Conservation (phyloP, 2,888 invertebrate genomes). For the Odontocerum albicorne region DNA sequence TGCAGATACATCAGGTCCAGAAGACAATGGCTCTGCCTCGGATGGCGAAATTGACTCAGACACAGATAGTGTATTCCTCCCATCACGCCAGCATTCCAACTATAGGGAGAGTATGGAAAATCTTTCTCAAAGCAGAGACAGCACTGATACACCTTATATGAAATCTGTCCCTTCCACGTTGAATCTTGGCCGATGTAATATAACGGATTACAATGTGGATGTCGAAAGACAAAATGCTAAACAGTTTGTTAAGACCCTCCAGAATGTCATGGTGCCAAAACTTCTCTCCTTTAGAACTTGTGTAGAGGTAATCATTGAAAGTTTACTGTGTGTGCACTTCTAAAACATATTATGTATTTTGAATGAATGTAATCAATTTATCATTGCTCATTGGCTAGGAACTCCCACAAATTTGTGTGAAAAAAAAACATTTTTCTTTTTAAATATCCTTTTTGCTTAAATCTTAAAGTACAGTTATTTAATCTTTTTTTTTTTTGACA, state of each 20-base stretch:
- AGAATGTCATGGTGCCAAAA: slow-evolving; percentile 74
- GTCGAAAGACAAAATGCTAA: slow-evolving; percentile 85
- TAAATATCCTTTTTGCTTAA: too few species aligned
- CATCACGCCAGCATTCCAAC: slow-evolving; percentile 48
- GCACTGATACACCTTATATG: slow-evolving; percentile 41
- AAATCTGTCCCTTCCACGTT: slow-evolving; percentile 53
- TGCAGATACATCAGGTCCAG: slow-evolving; percentile 65
- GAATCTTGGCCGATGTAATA: slow-evolving; percentile 54
- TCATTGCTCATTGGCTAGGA: too few species aligned
- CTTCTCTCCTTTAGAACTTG: slow-evolving; percentile 75
- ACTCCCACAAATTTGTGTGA: too few species aligned
- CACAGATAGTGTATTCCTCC: slow-evolving; percentile 55
- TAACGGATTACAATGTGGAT: slow-evolving; percentile 73
- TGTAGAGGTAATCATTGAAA: slow-evolving; percentile 75
- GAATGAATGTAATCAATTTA: too few species aligned
- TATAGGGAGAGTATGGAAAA: slow-evolving; percentile 41
- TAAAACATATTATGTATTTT: too few species aligned
- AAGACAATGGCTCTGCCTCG: slow-evolving; percentile 59
- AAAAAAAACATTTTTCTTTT: too few species aligned
- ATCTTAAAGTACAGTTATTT: too few species aligned
- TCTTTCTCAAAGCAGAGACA: slow-evolving; percentile 15
- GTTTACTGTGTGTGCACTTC: too few species aligned
- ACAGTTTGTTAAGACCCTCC: slow-evolving; percentile 77
- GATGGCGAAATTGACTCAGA: slow-evolving; percentile 56
- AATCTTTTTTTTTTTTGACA: too few species aligned